Conservation (phyloP, 2,888 invertebrate species). For the Harpalus rubripes region DNA sequence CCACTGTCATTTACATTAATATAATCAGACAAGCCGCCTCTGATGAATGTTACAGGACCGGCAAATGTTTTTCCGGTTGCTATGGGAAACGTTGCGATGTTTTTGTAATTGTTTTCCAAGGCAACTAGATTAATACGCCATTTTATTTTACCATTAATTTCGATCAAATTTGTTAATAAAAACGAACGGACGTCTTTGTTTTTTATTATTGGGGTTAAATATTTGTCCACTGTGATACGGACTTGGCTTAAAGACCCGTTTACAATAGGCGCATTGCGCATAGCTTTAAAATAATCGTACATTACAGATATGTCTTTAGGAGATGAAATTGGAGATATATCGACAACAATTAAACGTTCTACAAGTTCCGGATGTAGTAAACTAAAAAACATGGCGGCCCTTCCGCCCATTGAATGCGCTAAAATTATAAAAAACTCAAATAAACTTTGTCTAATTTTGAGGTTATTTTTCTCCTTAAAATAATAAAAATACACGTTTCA, state of each 20-base stretch:
- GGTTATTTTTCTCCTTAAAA: too few relatives aligned
- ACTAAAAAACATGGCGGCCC: slow-evolving; percentile 91
- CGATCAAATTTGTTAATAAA: slow-evolving; percentile 90
- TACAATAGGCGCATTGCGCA: slow-evolving; percentile 82
- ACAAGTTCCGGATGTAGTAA: slow-evolving; percentile 84
- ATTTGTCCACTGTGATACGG: slow-evolving; percentile 83
- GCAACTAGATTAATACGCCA: slow-evolving; percentile 92
- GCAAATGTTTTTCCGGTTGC: slow-evolving; percentile 78
- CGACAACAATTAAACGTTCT: slow-evolving; percentile 85
- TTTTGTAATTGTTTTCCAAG: slow-evolving; percentile 83
- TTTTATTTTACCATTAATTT: slow-evolving; percentile 77
- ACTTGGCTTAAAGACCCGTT: slow-evolving; percentile 85
- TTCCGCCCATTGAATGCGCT: slow-evolving; percentile 98
- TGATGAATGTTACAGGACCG: slow-evolving; percentile 90
- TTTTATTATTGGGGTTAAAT: slow-evolving; percentile 81
- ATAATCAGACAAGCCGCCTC: slow-evolving; percentile 90
- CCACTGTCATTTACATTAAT: slow-evolving; percentile 84
- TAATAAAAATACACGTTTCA: too few relatives aligned
- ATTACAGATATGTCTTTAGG: slow-evolving; percentile 75
- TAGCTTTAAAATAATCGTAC: slow-evolving; percentile 81
- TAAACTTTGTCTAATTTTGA: too few relatives aligned
- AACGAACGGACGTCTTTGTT: slow-evolving; percentile 85
- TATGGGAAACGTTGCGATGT: slow-evolving; percentile 84
- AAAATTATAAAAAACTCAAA: slow-evolving; percentile 74
- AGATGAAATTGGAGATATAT: slow-evolving; percentile 83